Base-by-base conservation (phyloP, 2,113 vertebrate genomes). In the Tinamus guttatus region DNA sequence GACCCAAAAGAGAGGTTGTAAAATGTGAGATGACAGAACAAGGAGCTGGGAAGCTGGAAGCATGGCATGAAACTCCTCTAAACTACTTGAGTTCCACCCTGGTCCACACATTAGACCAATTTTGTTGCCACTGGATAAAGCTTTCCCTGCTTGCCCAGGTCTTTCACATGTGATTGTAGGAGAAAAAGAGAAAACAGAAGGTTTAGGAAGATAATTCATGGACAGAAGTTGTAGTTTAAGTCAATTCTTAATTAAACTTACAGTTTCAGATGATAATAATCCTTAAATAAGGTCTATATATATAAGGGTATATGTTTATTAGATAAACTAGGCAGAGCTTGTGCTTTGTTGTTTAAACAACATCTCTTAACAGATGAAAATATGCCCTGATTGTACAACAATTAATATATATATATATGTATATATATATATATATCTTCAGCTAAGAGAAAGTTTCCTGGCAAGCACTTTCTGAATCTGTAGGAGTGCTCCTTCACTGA, bases 391-490 rank as follows among this genome's bases (percentile, higher is more conserved):
- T 68, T 81, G 25, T 75, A 70, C 60, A 78, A 47, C 11, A 52
- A 17, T 38, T 64, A 88, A 75, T 94, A 68, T 19, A 63, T 81
- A 80, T 88, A 86, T 85, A 90, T 54, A 51, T 52, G 15, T 43
- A 16, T 43, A 43, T 43, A 86, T 85, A 90, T 30, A 32, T 28
- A 54, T 54, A 90, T 74, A 65, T 64, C 43, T 84, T 86, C 69
- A 65, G 27, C 77, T 93, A 94, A 86, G 3, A 40, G 7, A 78
- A 86, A 20, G 24, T 86, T 96, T 97, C 96, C 94, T 93, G 95
- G 76, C 56, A 95, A 96, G 95, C 36, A 88, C 51, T 63, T 20
- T 62, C 24, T 58, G 51, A 16, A 30, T 65, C 36, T 49, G 14
- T 75, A 34, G 76, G 92, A 81, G 83, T n/a, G 83, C 88, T 83